Conservation (phyloP, 2,888 invertebrate species). For the Phyto melanocephala region DNA sequence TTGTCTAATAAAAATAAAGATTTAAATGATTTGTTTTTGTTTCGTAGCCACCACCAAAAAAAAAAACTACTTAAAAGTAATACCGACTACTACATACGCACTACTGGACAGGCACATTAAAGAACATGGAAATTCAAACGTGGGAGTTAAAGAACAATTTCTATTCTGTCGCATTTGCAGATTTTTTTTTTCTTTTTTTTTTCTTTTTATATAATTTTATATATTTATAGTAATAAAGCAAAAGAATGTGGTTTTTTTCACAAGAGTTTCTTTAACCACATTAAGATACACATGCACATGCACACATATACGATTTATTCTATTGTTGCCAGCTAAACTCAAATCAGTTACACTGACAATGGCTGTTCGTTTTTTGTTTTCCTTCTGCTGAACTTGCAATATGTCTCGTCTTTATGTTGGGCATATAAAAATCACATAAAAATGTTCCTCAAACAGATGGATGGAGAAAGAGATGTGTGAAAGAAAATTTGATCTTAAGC, state of each 20-base stretch:
- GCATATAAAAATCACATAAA: slow-evolving; percentile 42
- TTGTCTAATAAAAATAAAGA: slow-evolving; percentile 47
- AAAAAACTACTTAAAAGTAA: neutral
- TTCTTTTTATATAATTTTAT: neutral
- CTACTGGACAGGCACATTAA: neutral
- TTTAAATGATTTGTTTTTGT: slow-evolving; percentile 18
- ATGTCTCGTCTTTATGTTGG: slow-evolving; percentile 29
- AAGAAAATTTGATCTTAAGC: slow-evolving; percentile 34
- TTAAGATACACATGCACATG: neutral
- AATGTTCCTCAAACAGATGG: neutral
- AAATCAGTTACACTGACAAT: neutral
- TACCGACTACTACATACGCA: slow-evolving; percentile 24
- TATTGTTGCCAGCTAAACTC: slow-evolving; percentile 23
- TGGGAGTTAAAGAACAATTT: slow-evolving; percentile 37
- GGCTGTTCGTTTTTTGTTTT: neutral
- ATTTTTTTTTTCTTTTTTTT: neutral
- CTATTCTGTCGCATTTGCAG: neutral
- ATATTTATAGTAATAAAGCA: neutral
- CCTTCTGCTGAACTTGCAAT: neutral
- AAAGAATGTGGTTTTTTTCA: neutral
- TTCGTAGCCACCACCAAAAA: too few species aligned
- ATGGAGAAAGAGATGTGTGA: slow-evolving; percentile 30
- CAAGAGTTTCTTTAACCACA: neutral
- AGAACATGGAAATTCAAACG: neutral
- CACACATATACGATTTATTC: neutral